A percentile compares a stretch with the other conserved stretches of the same genome.
phyloP scores from a whole-genome alignment of 2,888 invertebrate genomes.

The Mesochorus sp. region DNA sequence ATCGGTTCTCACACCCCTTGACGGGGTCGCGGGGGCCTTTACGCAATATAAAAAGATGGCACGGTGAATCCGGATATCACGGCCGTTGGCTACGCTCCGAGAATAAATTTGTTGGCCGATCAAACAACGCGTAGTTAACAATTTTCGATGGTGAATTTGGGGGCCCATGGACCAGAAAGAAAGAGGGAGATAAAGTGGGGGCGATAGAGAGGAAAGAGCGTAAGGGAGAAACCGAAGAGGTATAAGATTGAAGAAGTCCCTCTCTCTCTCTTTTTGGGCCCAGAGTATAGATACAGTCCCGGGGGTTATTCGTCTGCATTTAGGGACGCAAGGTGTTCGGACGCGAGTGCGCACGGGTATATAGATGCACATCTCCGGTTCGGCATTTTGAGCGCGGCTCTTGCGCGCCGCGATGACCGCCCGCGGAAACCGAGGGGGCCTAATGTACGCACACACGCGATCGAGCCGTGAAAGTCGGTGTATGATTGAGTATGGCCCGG shows the following conservation, averaged over 20 bases:
- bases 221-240: constrained; percentile 32
- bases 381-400: constrained; percentile 24
- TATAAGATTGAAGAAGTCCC: constrained; percentile 32
- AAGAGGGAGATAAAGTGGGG: constrained; percentile 31
- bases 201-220: constrained; percentile 22
- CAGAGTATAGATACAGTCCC: constrained; percentile 33
- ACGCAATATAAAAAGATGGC: constrained; percentile 26
- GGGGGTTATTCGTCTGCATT: constrained; percentile 60
- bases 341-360: constrained; percentile 14
- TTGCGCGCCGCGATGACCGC: constrained; percentile 10
- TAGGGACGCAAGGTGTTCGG: constrained; percentile 68
- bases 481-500: constrained; percentile 68
- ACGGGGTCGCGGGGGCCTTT: background rate
- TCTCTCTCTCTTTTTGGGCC: background rate
- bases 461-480: constrained; percentile 62
- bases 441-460: constrained; percentile 62
- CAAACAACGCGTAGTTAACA: constrained; percentile 72
- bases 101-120: constrained; percentile 72
- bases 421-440: constrained; percentile 52
- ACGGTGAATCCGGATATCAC: constrained; percentile 38
- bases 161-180: constrained; percentile 31
- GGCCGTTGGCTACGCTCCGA: constrained; percentile 65
- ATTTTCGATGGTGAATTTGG: constrained; percentile 67
- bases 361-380: constrained; percentile 55
- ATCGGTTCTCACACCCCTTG: constrained; percentile 50